Evolutionary conservation across 1,140 invertebrate genomes (phyloP).

Genomic region (Stenopsyche tienmushanensis): DNA sequence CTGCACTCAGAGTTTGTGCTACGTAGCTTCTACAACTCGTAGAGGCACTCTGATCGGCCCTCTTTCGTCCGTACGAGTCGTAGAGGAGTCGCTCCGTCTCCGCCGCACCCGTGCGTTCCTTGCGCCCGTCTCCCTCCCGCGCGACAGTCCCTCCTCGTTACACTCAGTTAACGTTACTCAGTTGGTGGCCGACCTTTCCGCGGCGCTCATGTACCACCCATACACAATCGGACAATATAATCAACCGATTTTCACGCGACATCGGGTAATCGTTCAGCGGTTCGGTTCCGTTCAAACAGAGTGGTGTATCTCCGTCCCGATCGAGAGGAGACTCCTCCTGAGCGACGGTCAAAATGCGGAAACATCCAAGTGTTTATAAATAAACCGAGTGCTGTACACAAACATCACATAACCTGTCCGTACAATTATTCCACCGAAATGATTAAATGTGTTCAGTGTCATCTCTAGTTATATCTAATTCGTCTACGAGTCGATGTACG

Average conservation of each 20-base stretch:
- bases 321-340: not conserved
- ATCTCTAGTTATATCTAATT: not conserved
- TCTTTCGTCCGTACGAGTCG: too few relatives aligned
- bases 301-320: too few relatives aligned
- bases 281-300: not conserved
- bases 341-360: not conserved
- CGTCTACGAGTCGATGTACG: not conserved
- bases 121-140: not conserved
- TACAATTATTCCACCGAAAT: too few relatives aligned
- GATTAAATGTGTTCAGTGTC: too few relatives aligned
- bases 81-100: too few relatives aligned
- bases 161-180: too few relatives aligned
- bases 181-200: constrained; percentile 13
- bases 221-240: too few relatives aligned
- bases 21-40: too few relatives aligned
- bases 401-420: not conserved
- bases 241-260: not conserved
- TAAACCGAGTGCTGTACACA: not conserved
- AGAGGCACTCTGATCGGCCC: too few relatives aligned
- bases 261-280: not conserved
- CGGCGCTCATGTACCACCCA: constrained; percentile 1
- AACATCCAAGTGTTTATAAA: not conserved
- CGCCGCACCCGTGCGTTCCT: not conserved
- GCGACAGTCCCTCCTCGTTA: not conserved
- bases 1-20: too few relatives aligned